Base-by-base conservation (phyloP, 1,140 invertebrate genomes). In the Sweltsa coloradensis region DNA sequence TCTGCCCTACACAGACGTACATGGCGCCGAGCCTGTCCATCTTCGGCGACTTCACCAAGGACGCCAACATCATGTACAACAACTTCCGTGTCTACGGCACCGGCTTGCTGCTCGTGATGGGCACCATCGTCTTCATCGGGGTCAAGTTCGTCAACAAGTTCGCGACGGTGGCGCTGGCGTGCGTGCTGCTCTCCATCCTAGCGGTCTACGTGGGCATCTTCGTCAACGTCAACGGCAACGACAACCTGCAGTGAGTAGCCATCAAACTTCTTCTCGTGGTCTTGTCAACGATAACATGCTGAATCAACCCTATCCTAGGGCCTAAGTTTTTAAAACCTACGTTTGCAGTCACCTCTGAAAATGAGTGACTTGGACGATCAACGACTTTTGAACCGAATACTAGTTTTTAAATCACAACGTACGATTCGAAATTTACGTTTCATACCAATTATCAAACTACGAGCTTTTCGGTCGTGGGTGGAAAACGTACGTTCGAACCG, bases 111-210 rank as follows among this genome's bases (percentile, higher is more conserved):
- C 60, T 89, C 34, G 65, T 97, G 34, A 91, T 99, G 78, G 88
- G 90, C 16, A 75, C 83, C 34, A 91, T 98, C 57, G 96, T 99
- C 39, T 97, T 92, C 65, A 71, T 98, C 42, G 97, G 97, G 14
- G 95, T 99, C 11, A 90, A 89, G 58, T 97, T 99, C 63, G 97
- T 99, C 53, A 98, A 97, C 74, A 98, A 97, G 72, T 96, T 99
- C 63, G 96, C 96, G 9, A 84, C 94, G 0, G 75, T 99, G 16
- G 95, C 95, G 24, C 74, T 99, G 41, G 83, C 88, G 46, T 97
- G 94, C 67, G 97, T 99, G 49, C 85, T 99, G 51, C 69, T 93
- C 9, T 98, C 95, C 50, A 99, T 99, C 60, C 59, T 93, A n/a
- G 87, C 89, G 40, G 91, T 99, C 45, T 98, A 98, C 69, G 78